Base-by-base conservation (phyloP, 2,888 invertebrate species). In the Oasisia sp. region DNA sequence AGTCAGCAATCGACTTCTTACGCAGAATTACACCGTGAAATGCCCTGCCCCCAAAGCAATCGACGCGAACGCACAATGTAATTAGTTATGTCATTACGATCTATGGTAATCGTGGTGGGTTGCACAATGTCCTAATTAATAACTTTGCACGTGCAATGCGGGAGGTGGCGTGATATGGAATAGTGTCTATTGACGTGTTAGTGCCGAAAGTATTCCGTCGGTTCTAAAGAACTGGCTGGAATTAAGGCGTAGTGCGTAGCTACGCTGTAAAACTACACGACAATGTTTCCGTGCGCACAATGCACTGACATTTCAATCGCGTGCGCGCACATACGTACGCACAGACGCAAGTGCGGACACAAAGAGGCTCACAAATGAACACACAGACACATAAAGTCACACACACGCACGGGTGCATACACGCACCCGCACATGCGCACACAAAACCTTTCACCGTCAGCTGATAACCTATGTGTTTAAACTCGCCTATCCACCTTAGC, bases 1-100 rank as follows among this genome's bases (percentile, higher is more conserved):
- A 74, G 74, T n/a, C 19, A 19, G 27, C 56, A 56, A 56, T 56
- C 56, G 56, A 56, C 56, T 74, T 50, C 50, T 12, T 74, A 4
- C 74, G 27, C 74, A 74, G 74, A 74, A 50, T 50, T 50, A 50
- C 50, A 50, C 50, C 14, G 50, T 50, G 50, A 50, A 74, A 74
- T 74, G 74, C 27, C 74, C 27, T 74, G 74, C 74, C 74, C 7
- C 7, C 19, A 74, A 74, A 1, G 74, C 74, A 74, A 74, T 74
- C 14, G n/a, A 27, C 74, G 27, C n/a, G 74, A 74, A 27, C 27
- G 74, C 74, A 74, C 74, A 74, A 74, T 74, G 74, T 74, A 74
- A 74, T 74, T 74, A 74, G 74, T 74, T 74, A n/a, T 74, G 27
- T 74, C n/a, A 74, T 74, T 74, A 74, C 74, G 74, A 74, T 74